Conservation (phyloP, 1,140 invertebrate genomes). For the Patella vulgata region DNA sequence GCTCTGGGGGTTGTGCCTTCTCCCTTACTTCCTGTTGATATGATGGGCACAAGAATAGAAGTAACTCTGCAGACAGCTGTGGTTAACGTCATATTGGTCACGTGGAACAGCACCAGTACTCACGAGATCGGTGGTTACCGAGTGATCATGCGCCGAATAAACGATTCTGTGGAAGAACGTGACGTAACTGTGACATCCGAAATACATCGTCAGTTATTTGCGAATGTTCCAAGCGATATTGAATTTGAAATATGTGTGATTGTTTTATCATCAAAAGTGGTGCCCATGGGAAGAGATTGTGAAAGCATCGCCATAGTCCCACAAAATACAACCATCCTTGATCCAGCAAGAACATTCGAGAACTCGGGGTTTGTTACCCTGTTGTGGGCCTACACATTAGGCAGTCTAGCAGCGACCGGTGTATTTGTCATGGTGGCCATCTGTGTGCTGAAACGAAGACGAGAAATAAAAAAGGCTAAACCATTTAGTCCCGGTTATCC, state of each 20-base stretch:
- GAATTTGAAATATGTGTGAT: slow-evolving; percentile 16
- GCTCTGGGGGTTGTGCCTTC: slow-evolving; percentile 8
- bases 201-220: slow-evolving; percentile 9
- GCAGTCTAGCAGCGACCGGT: slow-evolving; percentile 15
- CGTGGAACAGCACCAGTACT: slow-evolving; percentile 13
- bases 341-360: not conserved
- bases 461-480: slow-evolving; percentile 1
- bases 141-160: slow-evolving; percentile 7
- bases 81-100: not conserved
- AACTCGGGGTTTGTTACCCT: slow-evolving; percentile 13
- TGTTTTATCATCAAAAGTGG: slow-evolving; percentile 13
- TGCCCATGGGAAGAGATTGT: slow-evolving; percentile 21
- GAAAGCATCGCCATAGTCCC: not conserved
- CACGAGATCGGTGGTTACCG: slow-evolving; percentile 8
- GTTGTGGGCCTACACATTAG: slow-evolving; percentile 17
- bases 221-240: not conserved
- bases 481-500: slow-evolving; percentile 16
- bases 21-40: slow-evolving; percentile 16
- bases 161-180: slow-evolving; percentile 15
- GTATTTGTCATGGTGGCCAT: slow-evolving; percentile 17
- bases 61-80: not conserved
- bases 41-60: slow-evolving; percentile 5
- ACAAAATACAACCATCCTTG: not conserved
- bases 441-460: slow-evolving; percentile 1
- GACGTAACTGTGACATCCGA: slow-evolving; percentile 13